Percentiles rank a stretch among this genome's conserved stretches.
Conservation (phyloP, 1,140 invertebrate species). For the Calosoma granatense region DNA sequence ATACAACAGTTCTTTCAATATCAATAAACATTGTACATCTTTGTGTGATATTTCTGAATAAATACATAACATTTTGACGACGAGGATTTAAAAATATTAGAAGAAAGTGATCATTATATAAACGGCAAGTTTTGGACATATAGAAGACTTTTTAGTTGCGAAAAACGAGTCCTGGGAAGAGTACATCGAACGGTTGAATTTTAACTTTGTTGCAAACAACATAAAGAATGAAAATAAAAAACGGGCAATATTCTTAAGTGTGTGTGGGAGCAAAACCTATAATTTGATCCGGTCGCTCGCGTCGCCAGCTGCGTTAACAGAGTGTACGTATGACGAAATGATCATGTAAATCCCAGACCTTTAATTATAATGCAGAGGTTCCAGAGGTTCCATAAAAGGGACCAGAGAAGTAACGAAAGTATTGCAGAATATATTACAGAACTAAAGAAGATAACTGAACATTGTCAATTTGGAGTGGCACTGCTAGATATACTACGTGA, state of each 20-base stretch:
- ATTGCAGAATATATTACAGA: slow-evolving; percentile 19
- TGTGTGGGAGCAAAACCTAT: background rate
- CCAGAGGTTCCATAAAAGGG: slow-evolving; percentile 16
- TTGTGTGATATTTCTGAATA: too few relatives aligned
- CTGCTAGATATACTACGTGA: slow-evolving; percentile 18
- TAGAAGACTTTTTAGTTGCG: background rate
- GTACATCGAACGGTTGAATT: background rate
- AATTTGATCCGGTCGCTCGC: background rate
- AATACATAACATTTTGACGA: too few relatives aligned
- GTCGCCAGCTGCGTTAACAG: background rate
- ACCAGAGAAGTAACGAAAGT: slow-evolving; percentile 14
- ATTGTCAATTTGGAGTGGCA: slow-evolving; percentile 18
- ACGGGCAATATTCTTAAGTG: background rate
- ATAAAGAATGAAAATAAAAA: background rate
- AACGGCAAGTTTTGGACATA: too few relatives aligned
- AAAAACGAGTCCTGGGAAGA: background rate
- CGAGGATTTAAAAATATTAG: too few relatives aligned
- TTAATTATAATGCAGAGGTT: background rate
- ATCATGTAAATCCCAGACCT: background rate
- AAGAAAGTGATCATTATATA: too few relatives aligned
- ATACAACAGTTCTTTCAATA: too few relatives aligned
- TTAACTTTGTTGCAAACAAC: background rate
- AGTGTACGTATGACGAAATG: background rate
- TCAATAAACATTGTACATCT: too few relatives aligned
- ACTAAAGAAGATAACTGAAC: slow-evolving; percentile 15